Evolutionary conservation across 2,888 invertebrate species (phyloP), one percentile per base, ranked within the genome.

Genomic region (Cephus nigrinus): DNA sequence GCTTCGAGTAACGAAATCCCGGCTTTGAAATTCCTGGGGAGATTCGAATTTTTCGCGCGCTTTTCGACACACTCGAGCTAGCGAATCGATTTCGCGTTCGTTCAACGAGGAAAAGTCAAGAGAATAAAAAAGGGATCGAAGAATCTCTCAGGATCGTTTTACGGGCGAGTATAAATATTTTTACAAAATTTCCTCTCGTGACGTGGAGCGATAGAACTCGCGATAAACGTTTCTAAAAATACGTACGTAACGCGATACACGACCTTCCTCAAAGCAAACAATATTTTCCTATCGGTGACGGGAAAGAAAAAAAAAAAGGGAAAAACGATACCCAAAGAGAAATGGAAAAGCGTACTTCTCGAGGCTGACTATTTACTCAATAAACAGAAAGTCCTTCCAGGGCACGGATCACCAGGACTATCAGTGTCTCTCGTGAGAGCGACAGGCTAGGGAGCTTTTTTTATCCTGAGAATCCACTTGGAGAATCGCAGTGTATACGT

Each of bases 321-420:
- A 15, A 55, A 55, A 55, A 55, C 55, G 55, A 23, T 23, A 55
- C 23, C 55, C 23, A 55, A 55, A 55, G 9, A 23, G 55, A 55
- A 55, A 55, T 9, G 55, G 55, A 55, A 55, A 55, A 55, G 23
- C 55, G 23, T 55, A 55, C 55, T 55, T 55, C 55, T 55, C 0
- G 23, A 55, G 23, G 79, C 76, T 84, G 83, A 81, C 83, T 82
- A 83, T 77, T 78, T 79, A 68, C 32, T 75, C n/a, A 15, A 69
- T 32, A 68, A 75, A 55, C 55, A 55, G 23, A 55, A 55, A 55
- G 23, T 55, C 55, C 55, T 55, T 55, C 9, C 55, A 55, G 55
- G 23, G 55, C 23, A 55, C 55, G 23, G 55, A 55, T 55, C 55
- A 55, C 23, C 23, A 23, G 55, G 55, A 55, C 55, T 55, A 55